Percentiles rank a stretch among this genome's conserved stretches.
Evolutionary conservation across 1,140 invertebrate genomes (phyloP).

Genomic region (Hyles vespertilio): DNA sequence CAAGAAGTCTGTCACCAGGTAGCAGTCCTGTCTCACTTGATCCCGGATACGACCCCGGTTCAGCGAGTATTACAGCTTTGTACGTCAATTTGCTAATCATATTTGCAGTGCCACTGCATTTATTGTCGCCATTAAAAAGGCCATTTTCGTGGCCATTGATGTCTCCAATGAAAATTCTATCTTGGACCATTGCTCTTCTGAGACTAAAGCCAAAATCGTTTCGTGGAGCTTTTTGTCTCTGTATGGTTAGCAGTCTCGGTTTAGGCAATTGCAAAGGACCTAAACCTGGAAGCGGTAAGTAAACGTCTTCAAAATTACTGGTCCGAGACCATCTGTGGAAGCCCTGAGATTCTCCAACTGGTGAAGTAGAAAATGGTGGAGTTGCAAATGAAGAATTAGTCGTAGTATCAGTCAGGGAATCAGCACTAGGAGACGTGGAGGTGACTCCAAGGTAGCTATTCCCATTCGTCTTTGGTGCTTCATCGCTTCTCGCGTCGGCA

Average conservation of each 20-base stretch:
- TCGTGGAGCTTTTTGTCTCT: conserved; percentile 87
- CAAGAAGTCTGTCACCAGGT: conserved; percentile 93
- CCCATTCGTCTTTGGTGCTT: conserved; percentile 65
- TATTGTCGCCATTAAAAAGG: conserved; percentile 55
- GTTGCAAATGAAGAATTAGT: conserved; percentile 90
- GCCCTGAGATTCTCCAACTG: conserved; percentile 88
- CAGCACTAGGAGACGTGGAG: conserved; percentile 86
- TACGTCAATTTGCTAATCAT: conserved; percentile 75
- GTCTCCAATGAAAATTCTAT: conserved; percentile 74
- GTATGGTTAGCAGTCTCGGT: conserved; percentile 85
- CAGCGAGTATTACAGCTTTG: conserved; percentile 92
- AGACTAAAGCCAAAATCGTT: conserved; percentile 97
- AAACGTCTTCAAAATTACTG: conserved; percentile 83
- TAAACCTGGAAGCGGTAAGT: conserved; percentile 87
- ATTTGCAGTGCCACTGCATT: conserved; percentile 50
- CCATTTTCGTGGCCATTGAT: conserved; percentile 55
- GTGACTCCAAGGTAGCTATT: conserved; percentile 76
- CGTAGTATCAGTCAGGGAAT: conserved; percentile 88
- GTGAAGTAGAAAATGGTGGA: conserved; percentile 88
- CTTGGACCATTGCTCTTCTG: conserved; percentile 88
- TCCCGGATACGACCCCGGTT: conserved; percentile 89
- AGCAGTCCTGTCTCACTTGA: conserved; percentile 89
- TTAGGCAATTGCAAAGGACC: conserved; percentile 84
- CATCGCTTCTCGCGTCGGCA: conserved; percentile 32
- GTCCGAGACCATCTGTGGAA: conserved; percentile 85